A percentile compares a stretch with the other conserved stretches of the same genome.
phyloP scores from a whole-genome alignment of 37 sponge, comb jelly and placozoan species.

The Aplysina aerophoba region DNA sequence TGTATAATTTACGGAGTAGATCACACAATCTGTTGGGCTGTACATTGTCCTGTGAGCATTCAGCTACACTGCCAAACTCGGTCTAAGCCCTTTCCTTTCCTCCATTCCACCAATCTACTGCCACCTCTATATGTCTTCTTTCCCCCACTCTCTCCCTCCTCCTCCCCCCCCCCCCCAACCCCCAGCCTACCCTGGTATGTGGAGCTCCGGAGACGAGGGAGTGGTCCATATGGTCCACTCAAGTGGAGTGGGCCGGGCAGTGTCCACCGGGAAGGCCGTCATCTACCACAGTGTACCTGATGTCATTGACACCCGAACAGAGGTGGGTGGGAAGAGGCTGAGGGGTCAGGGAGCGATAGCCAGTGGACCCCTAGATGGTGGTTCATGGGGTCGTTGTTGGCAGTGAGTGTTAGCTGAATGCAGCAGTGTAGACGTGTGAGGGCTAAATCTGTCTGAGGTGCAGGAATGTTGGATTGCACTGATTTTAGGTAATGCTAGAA shows the following conservation, averaged over 20 bases:
- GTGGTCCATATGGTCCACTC: conserved; percentile 50
- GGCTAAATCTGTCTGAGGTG: too few species aligned
- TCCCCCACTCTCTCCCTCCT: not conserved
- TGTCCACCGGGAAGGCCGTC: conserved; percentile 59
- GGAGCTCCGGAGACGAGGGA: conserved; percentile 60
- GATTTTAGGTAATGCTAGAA: too few species aligned
- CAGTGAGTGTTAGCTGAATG: too few species aligned
- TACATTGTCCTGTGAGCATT: too few species aligned
- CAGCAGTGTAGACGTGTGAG: too few species aligned
- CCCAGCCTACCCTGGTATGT: conserved; percentile 53
- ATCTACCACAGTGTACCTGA: conserved; percentile 70
- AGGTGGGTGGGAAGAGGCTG: conserved; percentile 54
- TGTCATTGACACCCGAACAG: conserved; percentile 77
- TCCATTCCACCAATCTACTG: not conserved
- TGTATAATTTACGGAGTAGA: too few species aligned
- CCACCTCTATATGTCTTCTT: not conserved
- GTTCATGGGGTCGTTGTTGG: too few species aligned
- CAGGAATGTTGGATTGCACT: too few species aligned
- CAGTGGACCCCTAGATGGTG: too few species aligned
- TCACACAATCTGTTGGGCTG: too few species aligned
- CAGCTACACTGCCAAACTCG: too few species aligned
- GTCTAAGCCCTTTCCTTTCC: not conserved
- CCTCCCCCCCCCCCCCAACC: not conserved
- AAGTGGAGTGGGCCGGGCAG: conserved; percentile 61
- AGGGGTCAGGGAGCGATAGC: too few species aligned